Conservation (phyloP, 2,113 vertebrate genomes). For the Brienomyrus brachyistius region DNA sequence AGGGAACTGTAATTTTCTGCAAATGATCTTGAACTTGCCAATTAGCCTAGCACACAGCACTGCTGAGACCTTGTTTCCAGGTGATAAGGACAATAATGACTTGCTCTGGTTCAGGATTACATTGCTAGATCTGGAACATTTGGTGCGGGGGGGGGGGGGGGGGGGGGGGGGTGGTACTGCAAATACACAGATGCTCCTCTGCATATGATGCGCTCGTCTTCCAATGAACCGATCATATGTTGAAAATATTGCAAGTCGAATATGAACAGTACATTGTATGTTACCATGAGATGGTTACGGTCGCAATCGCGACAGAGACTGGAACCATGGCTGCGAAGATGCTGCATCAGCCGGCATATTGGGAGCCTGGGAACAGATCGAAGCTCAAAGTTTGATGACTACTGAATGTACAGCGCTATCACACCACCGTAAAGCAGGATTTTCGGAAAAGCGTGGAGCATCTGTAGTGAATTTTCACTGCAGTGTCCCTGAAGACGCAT, state of each 20-base stretch:
- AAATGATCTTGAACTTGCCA: background rate
- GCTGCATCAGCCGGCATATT: background rate
- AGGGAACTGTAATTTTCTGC: background rate
- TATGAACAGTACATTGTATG: background rate
- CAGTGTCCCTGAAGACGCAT: background rate
- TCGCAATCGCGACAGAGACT: background rate
- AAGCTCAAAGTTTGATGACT: background rate
- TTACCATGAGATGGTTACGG: background rate
- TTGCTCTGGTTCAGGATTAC: background rate
- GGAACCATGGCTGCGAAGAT: background rate
- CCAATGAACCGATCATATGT: background rate
- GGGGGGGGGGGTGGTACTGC: background rate
- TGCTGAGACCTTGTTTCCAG: background rate
- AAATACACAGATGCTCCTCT: background rate
- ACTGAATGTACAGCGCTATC: background rate
- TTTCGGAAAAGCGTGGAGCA: background rate
- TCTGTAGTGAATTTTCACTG: background rate
- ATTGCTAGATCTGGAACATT: background rate
- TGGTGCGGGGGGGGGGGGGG: background rate
- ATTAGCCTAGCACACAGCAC: background rate
- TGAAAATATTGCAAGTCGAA: background rate
- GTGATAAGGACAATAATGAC: slow-evolving; percentile 4
- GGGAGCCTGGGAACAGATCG: background rate
- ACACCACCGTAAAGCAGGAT: background rate
- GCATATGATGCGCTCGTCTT: background rate